phyloP scores from a whole-genome alignment of 2,113 vertebrate genomes.

The Microtus pennsylvanicus region DNA sequence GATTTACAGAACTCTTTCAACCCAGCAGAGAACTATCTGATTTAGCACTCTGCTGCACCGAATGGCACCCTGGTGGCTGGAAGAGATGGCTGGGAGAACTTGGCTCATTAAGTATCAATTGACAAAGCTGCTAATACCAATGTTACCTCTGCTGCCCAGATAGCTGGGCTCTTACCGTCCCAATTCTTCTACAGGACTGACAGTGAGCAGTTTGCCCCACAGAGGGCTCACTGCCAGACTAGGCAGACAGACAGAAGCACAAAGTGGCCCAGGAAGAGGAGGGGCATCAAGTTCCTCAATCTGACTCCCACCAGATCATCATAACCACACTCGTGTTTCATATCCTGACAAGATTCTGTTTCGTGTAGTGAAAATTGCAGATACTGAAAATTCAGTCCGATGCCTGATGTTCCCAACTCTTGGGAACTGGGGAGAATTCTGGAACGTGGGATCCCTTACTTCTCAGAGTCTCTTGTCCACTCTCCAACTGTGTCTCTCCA shows the following conservation, averaged over 20 bases:
- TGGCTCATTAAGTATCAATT: slow-evolving; percentile 69
- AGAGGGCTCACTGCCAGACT: not conserved
- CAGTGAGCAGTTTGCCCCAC: not conserved
- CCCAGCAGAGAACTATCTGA: slow-evolving; percentile 47
- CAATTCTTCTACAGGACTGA: not conserved
- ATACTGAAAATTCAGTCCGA: not conserved
- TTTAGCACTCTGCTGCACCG: slow-evolving; percentile 55
- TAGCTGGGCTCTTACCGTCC: slow-evolving; percentile 13
- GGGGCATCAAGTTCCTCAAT: not conserved
- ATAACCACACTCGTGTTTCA: not conserved
- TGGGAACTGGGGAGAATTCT: not conserved
- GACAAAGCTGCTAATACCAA: slow-evolving; percentile 45
- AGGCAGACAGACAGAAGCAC: accelerated
- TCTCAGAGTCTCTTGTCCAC: not conserved
- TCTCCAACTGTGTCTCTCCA: not conserved
- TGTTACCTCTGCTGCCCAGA: slow-evolving; percentile 22
- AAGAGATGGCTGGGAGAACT: slow-evolving; percentile 54
- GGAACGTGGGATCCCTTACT: not conserved
- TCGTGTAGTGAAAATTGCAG: not conserved
- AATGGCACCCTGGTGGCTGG: slow-evolving; percentile 67
- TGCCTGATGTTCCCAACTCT: not conserved
- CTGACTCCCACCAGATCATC: no score
- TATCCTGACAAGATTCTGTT: not conserved
- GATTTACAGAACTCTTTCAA: slow-evolving; percentile 23
- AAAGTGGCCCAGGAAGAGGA: not conserved